Evolutionary conservation across 2,113 vertebrate species (phyloP), one percentile per base, ranked within the genome.

Genomic region (Pterocles orientalis): DNA sequence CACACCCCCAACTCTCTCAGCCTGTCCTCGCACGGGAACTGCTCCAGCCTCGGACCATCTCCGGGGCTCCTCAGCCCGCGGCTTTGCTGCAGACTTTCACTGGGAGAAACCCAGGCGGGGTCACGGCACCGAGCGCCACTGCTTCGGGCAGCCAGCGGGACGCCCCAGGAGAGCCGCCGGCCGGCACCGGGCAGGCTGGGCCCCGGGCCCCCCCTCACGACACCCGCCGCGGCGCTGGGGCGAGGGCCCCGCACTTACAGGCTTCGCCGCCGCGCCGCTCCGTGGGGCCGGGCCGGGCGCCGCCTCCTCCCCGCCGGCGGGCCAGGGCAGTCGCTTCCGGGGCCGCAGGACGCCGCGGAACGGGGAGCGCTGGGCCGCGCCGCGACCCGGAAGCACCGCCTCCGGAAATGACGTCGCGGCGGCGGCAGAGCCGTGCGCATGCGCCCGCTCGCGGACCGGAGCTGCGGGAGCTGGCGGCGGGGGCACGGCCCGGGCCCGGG

Each of bases 381-480:
- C 21, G 43, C 65, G 57, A 60, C 92, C 89, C 64, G 80, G 77
- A 53, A 85, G 26, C 60, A 25, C 92, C 94, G 81, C 95, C 97
- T 85, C 96, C 97, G 97, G 98, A 98, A 97, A 86, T 85, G 45
- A 54, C 94, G n/a, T n/a, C n/a, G n/a, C n/a, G n/a, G n/a, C n/a
- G n/a, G n/a, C n/a, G n/a, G n/a, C n/a, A n/a, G n/a, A n/a, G n/a
- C n/a, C n/a, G n/a, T n/a, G n/a, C n/a, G n/a, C n/a, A n/a, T n/a
- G n/a, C n/a, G n/a, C n/a, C n/a, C n/a, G n/a, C n/a, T n/a, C n/a
- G n/a, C n/a, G n/a, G n/a, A n/a, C n/a, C n/a, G n/a, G n/a, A n/a
- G n/a, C n/a, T n/a, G n/a, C n/a, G n/a, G n/a, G n/a, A n/a, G n/a
- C n/a, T n/a, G n/a, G n/a, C n/a, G n/a, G n/a, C n/a, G n/a, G n/a